Evolutionary conservation across 1,140 invertebrate species (phyloP).

Genomic region (Rhopalosiphum padi): DNA sequence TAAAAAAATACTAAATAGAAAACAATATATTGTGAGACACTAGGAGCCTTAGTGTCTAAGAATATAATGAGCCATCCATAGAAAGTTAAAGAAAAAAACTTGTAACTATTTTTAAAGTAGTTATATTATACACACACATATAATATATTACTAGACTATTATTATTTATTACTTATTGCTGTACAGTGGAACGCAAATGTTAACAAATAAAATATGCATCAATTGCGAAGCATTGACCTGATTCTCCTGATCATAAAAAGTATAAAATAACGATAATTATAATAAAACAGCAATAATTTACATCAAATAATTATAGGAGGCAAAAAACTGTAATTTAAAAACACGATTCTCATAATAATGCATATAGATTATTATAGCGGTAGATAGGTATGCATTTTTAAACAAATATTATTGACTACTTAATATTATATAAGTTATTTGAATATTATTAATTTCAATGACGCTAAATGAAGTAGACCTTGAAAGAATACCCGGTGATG

Average conservation of each 20-base stretch:
- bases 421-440: slow-evolving; percentile 22
- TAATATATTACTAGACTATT: not conserved
- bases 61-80: not conserved
- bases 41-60: not conserved
- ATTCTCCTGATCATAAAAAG: slow-evolving; percentile 19
- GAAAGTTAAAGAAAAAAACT: not conserved
- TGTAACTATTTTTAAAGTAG: slow-evolving; percentile 6
- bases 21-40: not conserved
- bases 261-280: slow-evolving; percentile 42
- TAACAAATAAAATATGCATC: slow-evolving; percentile 24
- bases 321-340: slow-evolving; percentile 21
- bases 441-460: slow-evolving; percentile 50
- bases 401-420: slow-evolving; percentile 50
- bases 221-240: slow-evolving; percentile 22
- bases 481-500: slow-evolving; percentile 12
- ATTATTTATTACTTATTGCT: not conserved
- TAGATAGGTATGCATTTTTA: slow-evolving; percentile 28
- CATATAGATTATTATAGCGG: not conserved
- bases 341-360: slow-evolving; percentile 29
- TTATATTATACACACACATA: not conserved
- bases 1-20: not conserved
- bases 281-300: slow-evolving; percentile 42
- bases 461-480: slow-evolving; percentile 46
- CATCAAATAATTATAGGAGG: slow-evolving; percentile 34
- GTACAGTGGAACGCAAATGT: slow-evolving; percentile 6